Evolutionary conservation across 2,888 invertebrate genomes (phyloP).

Genomic region (Tridacna crocea): DNA sequence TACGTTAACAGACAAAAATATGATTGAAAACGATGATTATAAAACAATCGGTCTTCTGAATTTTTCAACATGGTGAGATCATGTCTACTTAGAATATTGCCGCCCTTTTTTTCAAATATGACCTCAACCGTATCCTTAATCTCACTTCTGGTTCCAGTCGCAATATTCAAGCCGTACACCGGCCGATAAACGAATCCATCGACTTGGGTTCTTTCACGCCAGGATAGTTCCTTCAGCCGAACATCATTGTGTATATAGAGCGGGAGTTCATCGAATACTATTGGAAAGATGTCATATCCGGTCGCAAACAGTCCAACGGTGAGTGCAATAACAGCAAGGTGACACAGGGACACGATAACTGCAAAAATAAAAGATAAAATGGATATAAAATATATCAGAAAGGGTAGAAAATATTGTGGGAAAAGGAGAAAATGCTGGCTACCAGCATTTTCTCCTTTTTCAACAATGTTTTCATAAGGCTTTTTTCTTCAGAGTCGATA

Average conservation of each 20-base stretch:
- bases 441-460: no score
- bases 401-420: no score
- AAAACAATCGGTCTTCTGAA: conserved; percentile 60
- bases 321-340: conserved; percentile 52
- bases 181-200: conserved; percentile 48
- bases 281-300: conserved; percentile 66
- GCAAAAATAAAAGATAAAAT: conserved; percentile 37
- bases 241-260: conserved; percentile 62
- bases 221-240: conserved; percentile 60
- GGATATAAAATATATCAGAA: no score
- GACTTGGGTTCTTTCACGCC: conserved; percentile 49
- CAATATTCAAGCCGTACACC: conserved; percentile 46
- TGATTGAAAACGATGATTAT: conserved; percentile 41
- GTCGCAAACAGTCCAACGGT: conserved; percentile 55
- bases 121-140: conserved; percentile 65
- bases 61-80: conserved; percentile 49
- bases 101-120: conserved; percentile 54
- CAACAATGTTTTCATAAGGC: no score
- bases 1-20: conserved; percentile 58
- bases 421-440: no score
- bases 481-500: no score
- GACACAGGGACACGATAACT: conserved; percentile 60
- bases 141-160: conserved; percentile 57
- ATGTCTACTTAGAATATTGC: conserved; percentile 51
- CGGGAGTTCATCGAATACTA: conserved; percentile 65